Conservation (phyloP, 2,113 vertebrate genomes). For the Poecile atricapillus region DNA sequence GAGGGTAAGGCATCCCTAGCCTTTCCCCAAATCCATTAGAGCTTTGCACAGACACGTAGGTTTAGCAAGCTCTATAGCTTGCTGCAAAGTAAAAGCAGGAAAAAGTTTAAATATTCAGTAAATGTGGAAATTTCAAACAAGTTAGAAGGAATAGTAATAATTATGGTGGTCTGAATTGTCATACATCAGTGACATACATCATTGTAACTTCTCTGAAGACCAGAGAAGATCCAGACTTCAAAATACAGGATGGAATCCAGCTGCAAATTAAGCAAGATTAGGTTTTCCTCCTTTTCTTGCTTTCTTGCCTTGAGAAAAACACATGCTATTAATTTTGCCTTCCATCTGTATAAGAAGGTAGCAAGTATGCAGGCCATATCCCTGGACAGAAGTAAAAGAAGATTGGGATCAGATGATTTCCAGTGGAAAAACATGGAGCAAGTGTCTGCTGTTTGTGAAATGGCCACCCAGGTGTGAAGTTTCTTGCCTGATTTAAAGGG, state of each 20-base stretch:
- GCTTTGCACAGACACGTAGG: not conserved
- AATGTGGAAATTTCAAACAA: not conserved
- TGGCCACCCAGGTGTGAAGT: not conserved
- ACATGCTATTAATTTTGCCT: slow-evolving; percentile 7
- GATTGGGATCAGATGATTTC: not conserved
- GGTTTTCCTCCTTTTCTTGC: slow-evolving; percentile 6
- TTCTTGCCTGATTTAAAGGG: not conserved
- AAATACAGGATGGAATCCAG: not conserved
- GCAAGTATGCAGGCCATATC: not conserved
- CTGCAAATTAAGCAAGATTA: slow-evolving; percentile 31
- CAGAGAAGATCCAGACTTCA: not conserved
- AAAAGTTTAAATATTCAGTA: not conserved
- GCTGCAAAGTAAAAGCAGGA: not conserved
- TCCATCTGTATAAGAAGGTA: not conserved
- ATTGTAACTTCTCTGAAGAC: not conserved
- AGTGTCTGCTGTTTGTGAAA: not conserved
- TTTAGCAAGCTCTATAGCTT: not conserved
- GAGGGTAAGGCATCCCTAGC: not conserved
- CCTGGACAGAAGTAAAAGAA: not conserved
- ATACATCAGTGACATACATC: not conserved
- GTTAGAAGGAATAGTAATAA: not conserved
- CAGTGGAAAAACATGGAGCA: not conserved
- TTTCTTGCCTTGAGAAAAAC: slow-evolving; percentile 36
- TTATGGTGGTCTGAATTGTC: not conserved
- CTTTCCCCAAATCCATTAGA: not conserved